Evolutionary conservation across 2,888 invertebrate genomes (phyloP).

Genomic region (Apamea sordens): DNA sequence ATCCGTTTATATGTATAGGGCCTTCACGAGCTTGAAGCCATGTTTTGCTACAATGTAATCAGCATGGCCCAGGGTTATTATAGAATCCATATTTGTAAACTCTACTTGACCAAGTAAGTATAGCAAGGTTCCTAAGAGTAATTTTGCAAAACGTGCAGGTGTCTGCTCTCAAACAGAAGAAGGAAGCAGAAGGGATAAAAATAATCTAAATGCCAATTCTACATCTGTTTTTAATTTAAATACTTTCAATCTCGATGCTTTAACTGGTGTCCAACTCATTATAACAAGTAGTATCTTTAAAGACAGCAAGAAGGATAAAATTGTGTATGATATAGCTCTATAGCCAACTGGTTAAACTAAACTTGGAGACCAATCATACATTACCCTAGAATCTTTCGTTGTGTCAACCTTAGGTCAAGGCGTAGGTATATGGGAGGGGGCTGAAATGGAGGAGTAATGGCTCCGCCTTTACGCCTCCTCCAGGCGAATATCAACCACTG

Average conservation of each 20-base stretch:
- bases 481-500: too few relatives aligned
- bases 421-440: constrained; percentile 2
- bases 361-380: constrained; percentile 25
- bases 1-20: constrained; percentile 18
- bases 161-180: background rate
- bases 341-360: constrained; percentile 5
- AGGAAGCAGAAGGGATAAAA: too few relatives aligned
- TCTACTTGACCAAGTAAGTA: background rate
- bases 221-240: background rate
- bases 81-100: constrained; percentile 5
- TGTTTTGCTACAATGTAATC: constrained; percentile 9
- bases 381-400: constrained; percentile 5
- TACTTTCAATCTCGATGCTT: background rate
- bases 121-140: background rate
- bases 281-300: background rate
- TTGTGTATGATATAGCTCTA: background rate
- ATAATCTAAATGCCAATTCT: background rate
- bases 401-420: constrained; percentile 34
- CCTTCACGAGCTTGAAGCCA: background rate
- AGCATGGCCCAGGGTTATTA: background rate
- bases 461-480: too few relatives aligned
- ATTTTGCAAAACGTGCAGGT: background rate
- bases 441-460: too few relatives aligned
- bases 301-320: constrained; percentile 1
- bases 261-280: background rate